A percentile compares a stretch with the other conserved stretches of the same genome.
phyloP scores from a whole-genome alignment of 1,140 invertebrate species.

The Nixonia krombeini region DNA sequence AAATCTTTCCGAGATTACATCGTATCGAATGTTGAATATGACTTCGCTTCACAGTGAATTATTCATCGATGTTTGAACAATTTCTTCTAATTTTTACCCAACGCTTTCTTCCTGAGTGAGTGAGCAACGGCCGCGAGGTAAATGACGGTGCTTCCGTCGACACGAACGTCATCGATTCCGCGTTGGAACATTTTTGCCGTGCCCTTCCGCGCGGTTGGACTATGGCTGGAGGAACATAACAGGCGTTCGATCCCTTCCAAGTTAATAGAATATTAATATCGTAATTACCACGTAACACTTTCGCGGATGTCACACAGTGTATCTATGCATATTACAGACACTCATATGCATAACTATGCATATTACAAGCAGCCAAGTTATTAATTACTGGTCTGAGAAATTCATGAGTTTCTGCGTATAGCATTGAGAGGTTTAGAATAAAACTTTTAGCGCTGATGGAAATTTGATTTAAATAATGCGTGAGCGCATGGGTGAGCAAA shows the following conservation, averaged over 20 bases:
- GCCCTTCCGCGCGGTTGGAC: too few relatives aligned
- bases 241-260: slow-evolving; percentile 6
- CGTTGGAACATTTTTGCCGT: too few relatives aligned
- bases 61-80: not conserved
- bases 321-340: slow-evolving; percentile 32
- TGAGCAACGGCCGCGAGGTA: too few relatives aligned
- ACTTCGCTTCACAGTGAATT: not conserved
- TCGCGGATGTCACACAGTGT: slow-evolving; percentile 33
- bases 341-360: slow-evolving; percentile 46
- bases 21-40: not conserved
- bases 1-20: slow-evolving; percentile 4
- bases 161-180: too few relatives aligned
- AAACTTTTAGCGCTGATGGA: not conserved
- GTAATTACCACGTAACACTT: slow-evolving; percentile 38
- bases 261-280: slow-evolving; percentile 41
- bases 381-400: slow-evolving; percentile 32
- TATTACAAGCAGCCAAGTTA: slow-evolving; percentile 43
- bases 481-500: too few relatives aligned
- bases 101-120: too few relatives aligned
- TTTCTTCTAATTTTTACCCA: too few relatives aligned
- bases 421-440: too few relatives aligned
- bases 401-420: slow-evolving; percentile 17
- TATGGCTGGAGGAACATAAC: not conserved
- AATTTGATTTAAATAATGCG: too few relatives aligned
- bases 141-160: too few relatives aligned